Base-by-base conservation (phyloP, 2,113 vertebrate species). In the Carassius auratus region DNA sequence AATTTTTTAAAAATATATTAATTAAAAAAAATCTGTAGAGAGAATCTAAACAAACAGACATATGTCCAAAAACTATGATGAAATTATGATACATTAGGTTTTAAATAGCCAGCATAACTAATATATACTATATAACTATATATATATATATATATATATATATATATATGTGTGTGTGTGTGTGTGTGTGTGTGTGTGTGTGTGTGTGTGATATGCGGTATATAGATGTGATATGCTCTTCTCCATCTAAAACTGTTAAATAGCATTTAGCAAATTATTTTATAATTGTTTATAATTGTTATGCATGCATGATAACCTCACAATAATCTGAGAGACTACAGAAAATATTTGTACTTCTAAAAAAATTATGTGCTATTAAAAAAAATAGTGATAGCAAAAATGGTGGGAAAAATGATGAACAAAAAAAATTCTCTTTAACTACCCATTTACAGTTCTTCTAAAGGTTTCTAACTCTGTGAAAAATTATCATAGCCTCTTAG, bases 381-480 rank as follows among this genome's bases (percentile, higher is more conserved):
- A 64, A 64, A 13, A 17, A 12, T 5, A 1, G 9, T 12, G 61
- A 23, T 13, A 4, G 21, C 3, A 12, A 62, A 66, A 66, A 33
- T 2, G 2, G 13, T 64, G n/a, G 23, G 23, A 30, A 66, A 13
- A 48, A 48, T 48, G 10, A 48, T 12, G 45, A 30, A 30, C 3
- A 38, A 30, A 30, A 30, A 48, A 76, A 62, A 48, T 26, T 19
- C 8, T n/a, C 21, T 19, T 4, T 5, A 73, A 73, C 36, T 38
- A 19, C 23, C 23, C 48, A 19, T 55, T 76, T 76, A 7, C 10
- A 23, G 33, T 21, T 59, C 23, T 33, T 4, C 3, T 50, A 84
- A 17, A n/a, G 26, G 17, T 48, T 76, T 48, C 83, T 14, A 26
- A 23, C 2, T 14, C 36, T 77, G 83, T 85, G 83, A 84, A 66